Base-by-base conservation (phyloP, 1,140 invertebrate species). In the Cyclina sinensis region DNA sequence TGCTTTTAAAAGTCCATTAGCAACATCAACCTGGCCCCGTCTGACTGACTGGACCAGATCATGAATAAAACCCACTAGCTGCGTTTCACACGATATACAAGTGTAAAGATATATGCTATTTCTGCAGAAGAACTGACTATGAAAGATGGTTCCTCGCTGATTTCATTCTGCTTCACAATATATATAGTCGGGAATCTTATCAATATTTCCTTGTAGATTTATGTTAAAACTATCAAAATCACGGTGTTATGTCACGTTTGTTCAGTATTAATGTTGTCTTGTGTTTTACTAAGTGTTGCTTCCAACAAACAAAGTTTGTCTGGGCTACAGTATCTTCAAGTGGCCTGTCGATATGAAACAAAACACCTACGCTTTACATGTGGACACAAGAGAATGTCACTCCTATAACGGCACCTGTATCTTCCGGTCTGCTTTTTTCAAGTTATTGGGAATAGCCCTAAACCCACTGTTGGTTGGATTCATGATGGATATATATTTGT, bases 361-460 rank as follows among this genome's bases (percentile, higher is more conserved):
- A 91, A n/a, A 89, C 91, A 65, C 88, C 91, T 11, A 78, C 88
- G 16, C 78, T 89, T 7, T 91, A 90, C 54, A 86, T 81, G 35
- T 92, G 85, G 89, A 90, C 82, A 62, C 83, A 91, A 57, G 68
- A 84, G 35, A 51, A 90, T 30, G 39, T 92, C 14, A 46, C 91
- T 1, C 85, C 76, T 30, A 78, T 92, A 14, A 90, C 90, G 0
- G 88, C 80, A 46, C 57, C 30, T 9, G 68, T 92, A 24, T 73
- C 89, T 21, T 92, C 91, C 0, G 68, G 35, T 27, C 86, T 92
- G 16, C 62, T 91, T 12, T 74, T 92, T 24, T 68, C 86, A 12
- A 74, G 89, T 2, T 91, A n/a, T 35, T 86, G 4, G 91, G 91
- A 9, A 88, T 59, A 16, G 90, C 90, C 74, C 30, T 85, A 3